Evolutionary conservation across 2,113 vertebrate genomes (phyloP), one percentile per base, ranked within the genome.

Genomic region (Hydropotes inermis): DNA sequence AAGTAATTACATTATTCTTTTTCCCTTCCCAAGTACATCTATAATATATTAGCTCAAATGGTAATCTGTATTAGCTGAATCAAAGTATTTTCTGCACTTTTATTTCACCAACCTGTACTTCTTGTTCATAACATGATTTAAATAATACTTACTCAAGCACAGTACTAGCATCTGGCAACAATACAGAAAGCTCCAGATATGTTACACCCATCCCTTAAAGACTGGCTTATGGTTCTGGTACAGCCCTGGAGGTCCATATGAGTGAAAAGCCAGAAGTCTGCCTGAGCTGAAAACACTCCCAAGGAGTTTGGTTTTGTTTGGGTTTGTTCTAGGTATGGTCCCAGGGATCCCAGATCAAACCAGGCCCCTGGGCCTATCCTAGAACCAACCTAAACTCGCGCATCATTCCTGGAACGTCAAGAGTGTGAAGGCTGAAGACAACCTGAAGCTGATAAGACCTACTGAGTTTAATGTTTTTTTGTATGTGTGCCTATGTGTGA

Each of bases 241-340:
- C 96, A 93, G 84, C 79, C 94, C 55, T 54, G 95, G 25, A 95
- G 82, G 70, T 92, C 45, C 94, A 5, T 57, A 21, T 83, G 78
- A 91, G 67, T 87, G 95, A 91, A 95, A 92, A 97, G 47, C 91
- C 61, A 95, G 98, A 97, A 97, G 97, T 92, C 97, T 17, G 27
- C 93, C 87, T 90, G 91, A 98, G 57, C 95, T 89, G 97, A 95
- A 95, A 97, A 93, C 70, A 74, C 82, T 91, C 91, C 95, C 79
- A 83, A 98, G 97, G 96, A 97, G 16, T 96, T 87, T 97, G 93
- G 95, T 97, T 95, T 96, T 98, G 97, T 98, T 98, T 97, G 97
- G 97, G 97, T 97, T 98, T 97, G 98, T 98, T 98, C 97, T 97
- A 98, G 98, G 97, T 98, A 98, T 98, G 98, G 97, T 98, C 98